A percentile compares a stretch with the other conserved stretches of the same genome.
Evolutionary conservation across 2,797 vertebrate genomes (phyloP).

Genomic region (Otus scops): DNA sequence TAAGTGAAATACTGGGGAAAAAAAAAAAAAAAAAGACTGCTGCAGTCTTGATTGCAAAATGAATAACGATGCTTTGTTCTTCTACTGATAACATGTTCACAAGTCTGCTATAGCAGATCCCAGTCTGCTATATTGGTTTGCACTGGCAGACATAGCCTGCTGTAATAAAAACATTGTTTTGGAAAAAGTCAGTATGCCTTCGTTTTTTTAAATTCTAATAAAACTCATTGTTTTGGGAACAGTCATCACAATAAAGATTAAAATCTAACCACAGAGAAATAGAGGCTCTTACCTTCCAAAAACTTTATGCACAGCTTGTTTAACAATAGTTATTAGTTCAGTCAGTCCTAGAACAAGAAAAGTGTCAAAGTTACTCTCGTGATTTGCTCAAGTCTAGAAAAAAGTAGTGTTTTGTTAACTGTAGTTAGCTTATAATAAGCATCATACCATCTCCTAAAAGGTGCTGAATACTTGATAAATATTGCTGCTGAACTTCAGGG

Average conservation of each 20-base stretch:
- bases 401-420: neutral
- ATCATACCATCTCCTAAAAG: conserved; percentile 91
- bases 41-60: neutral
- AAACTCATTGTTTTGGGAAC: neutral
- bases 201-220: neutral
- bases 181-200: neutral
- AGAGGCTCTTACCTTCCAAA: conserved; percentile 82
- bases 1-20: conserved; percentile 87
- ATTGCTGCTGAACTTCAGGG: conserved; percentile 95
- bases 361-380: neutral
- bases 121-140: neutral
- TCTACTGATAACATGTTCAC: neutral
- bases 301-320: conserved; percentile 88
- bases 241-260: neutral
- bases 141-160: neutral
- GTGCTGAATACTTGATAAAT: conserved; percentile 96
- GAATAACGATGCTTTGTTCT: neutral
- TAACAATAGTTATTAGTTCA: conserved; percentile 89
- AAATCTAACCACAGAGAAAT: neutral
- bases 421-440: neutral
- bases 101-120: neutral
- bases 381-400: neutral
- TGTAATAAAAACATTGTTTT: neutral
- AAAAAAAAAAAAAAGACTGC: neutral
- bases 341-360: conserved; percentile 81